Base-by-base conservation (phyloP, 2,797 vertebrate species). In the Champsocephalus gunnari region DNA sequence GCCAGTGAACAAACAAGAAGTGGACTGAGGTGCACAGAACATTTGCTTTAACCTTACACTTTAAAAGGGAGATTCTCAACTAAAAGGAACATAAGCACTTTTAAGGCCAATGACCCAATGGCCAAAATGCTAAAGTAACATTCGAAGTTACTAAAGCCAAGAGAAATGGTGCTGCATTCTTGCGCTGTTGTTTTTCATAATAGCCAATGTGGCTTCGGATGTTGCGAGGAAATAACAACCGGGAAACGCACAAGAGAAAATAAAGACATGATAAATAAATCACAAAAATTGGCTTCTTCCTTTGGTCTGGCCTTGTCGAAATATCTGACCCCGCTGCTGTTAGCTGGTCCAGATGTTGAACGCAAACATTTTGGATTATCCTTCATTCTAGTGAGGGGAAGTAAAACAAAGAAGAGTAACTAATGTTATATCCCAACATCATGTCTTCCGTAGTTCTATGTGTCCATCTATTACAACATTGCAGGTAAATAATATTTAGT, bases 221-320 rank as follows among this genome's bases (percentile, higher is more conserved):
- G 84, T 83, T 81, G 77, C 70, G 83, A 84, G 84, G 53, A n/a
- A 75, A 56, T 69, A 88, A 79, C 79, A 71, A 54, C 66, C 50
- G 81, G 75, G 78, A 86, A 85, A 84, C 16, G 14, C 76, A 66
- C 3, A 34, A 86, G 68, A 82, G 70, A 89, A 91, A 92, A 88
- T 71, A 86, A 38, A 88, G 81, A 84, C 84, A 82, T 48, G 62
- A 89, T 78, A 84, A 89, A 92, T 89, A 90, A 92, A 93, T 87
- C 81, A 83, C 44, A 56, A n/a, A 78, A 83, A 89, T 86, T 88
- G 75, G 71, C 82, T 61, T 81, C 74, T 79, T 91, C 77, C 84
- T 84, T 83, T 61, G 58, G 53, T 81, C 75, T 28, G 75, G 69
- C 70, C 80, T 76, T 72, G 67, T 87, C 63, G 77, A 85, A 84